Evolutionary conservation across 2,888 invertebrate species (phyloP).

Genomic region (Nemotelus nigrinus): DNA sequence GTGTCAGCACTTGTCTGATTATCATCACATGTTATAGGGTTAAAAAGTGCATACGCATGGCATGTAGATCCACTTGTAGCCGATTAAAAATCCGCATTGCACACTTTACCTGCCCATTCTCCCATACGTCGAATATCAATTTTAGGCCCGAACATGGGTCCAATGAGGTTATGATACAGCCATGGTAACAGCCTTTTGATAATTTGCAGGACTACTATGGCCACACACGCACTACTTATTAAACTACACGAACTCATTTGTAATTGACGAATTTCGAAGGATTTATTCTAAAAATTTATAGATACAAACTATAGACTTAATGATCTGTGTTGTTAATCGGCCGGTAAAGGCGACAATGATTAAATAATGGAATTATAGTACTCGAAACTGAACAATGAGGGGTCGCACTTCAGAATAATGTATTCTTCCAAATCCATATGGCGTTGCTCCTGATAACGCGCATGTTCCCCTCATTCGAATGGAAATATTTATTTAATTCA

Average conservation of each 20-base stretch:
- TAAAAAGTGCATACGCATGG: not conserved
- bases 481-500: constrained; percentile 10
- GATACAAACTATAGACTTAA: not conserved
- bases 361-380: constrained; percentile 1
- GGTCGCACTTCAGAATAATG: constrained; percentile 16
- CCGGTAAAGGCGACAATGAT: constrained; percentile 17
- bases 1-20: not conserved
- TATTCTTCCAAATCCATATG: constrained; percentile 28
- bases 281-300: not conserved
- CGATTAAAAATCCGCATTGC: not conserved
- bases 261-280: not conserved
- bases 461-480: constrained; percentile 40
- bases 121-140: constrained; percentile 76
- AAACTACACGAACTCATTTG: constrained; percentile 35
- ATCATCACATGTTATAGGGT: too few species aligned
- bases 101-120: constrained; percentile 81
- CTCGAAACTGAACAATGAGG: constrained; percentile 2
- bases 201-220: constrained; percentile 61
- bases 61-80: not conserved
- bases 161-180: constrained; percentile 66
- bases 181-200: constrained; percentile 62
- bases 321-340: not conserved
- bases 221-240: constrained; percentile 37
- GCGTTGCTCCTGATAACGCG: constrained; percentile 35
- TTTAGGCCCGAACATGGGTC: constrained; percentile 69